phyloP scores from a whole-genome alignment of 1,140 invertebrate species.

The Apis dorsata region DNA sequence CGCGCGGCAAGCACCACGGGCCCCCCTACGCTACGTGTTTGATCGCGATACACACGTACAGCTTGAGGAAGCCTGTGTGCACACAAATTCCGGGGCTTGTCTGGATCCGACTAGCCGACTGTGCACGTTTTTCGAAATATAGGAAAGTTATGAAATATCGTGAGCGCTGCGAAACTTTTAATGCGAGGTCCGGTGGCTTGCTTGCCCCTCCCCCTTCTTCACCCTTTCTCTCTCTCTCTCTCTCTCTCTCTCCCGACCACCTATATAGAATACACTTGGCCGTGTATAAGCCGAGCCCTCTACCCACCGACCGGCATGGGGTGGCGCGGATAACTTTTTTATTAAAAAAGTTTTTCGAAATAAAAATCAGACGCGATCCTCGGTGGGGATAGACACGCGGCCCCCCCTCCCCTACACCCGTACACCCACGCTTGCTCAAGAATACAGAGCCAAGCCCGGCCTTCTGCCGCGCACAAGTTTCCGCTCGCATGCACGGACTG shows the following conservation, averaged over 20 bases:
- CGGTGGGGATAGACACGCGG: constrained; percentile 30
- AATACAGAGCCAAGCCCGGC: constrained; percentile 30
- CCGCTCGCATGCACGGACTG: constrained; percentile 13
- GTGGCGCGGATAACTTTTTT: constrained; percentile 74
- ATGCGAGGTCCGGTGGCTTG: constrained; percentile 68
- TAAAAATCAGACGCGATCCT: constrained; percentile 70
- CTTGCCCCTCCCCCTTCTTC: constrained; percentile 36
- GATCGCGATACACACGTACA: constrained; percentile 11
- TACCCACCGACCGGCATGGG: constrained; percentile 26
- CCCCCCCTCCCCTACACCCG: too few relatives aligned
- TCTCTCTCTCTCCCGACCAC: neutral
- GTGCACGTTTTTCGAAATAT: constrained; percentile 76
- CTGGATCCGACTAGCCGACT: constrained; percentile 44
- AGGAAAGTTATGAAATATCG: constrained; percentile 80
- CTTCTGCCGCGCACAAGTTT: neutral
- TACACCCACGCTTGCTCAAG: constrained; percentile 27
- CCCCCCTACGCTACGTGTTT: neutral
- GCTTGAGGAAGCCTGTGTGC: constrained; percentile 51
- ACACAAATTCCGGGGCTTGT: constrained; percentile 51
- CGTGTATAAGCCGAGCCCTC: constrained; percentile 44
- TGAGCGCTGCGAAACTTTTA: constrained; percentile 78
- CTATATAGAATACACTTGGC: constrained; percentile 62
- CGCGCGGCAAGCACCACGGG: neutral
- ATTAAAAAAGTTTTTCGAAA: constrained; percentile 79
- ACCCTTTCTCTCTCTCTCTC: neutral